phyloP scores from a whole-genome alignment of 1,140 invertebrate genomes.

The Asbolus verrucosus region DNA sequence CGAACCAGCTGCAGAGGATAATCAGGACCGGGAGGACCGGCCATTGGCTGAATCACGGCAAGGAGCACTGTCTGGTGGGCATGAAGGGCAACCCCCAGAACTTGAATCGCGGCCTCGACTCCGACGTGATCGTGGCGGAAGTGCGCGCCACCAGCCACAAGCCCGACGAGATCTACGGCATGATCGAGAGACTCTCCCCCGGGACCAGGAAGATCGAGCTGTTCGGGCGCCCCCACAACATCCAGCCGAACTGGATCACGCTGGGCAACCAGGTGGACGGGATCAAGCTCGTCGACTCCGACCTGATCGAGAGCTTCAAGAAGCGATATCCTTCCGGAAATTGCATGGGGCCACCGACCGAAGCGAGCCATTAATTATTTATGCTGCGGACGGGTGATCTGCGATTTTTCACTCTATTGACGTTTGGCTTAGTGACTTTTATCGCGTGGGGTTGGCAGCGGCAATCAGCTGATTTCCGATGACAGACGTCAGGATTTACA shows the following conservation, averaged over 20 bases:
- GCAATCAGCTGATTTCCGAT: constrained; percentile 37
- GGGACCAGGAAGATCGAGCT: constrained; percentile 98
- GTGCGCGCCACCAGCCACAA: constrained; percentile 97
- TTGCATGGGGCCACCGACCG: constrained; percentile 75
- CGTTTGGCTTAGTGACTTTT: constrained; percentile 26
- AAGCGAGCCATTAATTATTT: constrained; percentile 57
- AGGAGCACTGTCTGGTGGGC: constrained; percentile 97
- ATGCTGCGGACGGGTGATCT: background rate
- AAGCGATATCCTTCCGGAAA: constrained; percentile 95
- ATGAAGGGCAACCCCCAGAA: constrained; percentile 95
- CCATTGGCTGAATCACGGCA: constrained; percentile 99
- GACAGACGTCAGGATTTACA: constrained; percentile 31
- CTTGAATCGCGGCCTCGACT: constrained; percentile 94
- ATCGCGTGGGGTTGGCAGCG: constrained; percentile 20
- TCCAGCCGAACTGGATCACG: constrained; percentile 99
- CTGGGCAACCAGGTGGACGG: constrained; percentile 95
- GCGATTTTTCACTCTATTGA: constrained; percentile 20
- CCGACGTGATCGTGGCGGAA: constrained; percentile 98
- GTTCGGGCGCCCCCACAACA: constrained; percentile 97
- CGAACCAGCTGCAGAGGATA: constrained; percentile 96
- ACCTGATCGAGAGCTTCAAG: constrained; percentile 89
- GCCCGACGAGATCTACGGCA: constrained; percentile 98
- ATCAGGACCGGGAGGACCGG: constrained; percentile 96
- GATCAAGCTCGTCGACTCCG: constrained; percentile 93
- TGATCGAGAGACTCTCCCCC: constrained; percentile 86